phyloP scores from a whole-genome alignment of 2,113 vertebrate genomes.

The Seriola aureovittata region DNA sequence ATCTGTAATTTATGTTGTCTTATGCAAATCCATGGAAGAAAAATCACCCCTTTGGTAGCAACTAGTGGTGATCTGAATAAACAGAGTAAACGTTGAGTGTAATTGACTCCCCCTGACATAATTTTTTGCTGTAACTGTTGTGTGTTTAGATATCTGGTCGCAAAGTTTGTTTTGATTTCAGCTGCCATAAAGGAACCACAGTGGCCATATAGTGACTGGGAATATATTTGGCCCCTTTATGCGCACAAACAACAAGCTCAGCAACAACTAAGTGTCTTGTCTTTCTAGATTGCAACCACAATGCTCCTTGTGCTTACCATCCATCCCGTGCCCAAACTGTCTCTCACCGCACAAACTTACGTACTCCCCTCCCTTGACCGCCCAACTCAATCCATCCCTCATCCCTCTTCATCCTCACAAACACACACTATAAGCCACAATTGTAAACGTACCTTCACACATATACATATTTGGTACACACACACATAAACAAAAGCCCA shows the following conservation, averaged over 20 bases:
- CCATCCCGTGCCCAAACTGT: slow-evolving; percentile 53
- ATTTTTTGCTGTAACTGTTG: slow-evolving; percentile 55
- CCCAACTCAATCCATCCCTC: slow-evolving; percentile 66
- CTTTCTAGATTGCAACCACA: slow-evolving; percentile 70
- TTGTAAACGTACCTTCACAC: slow-evolving; percentile 62
- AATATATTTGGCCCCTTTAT: slow-evolving; percentile 64
- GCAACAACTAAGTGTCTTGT: slow-evolving; percentile 72
- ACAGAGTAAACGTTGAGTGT: slow-evolving; percentile 64
- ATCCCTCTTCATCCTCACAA: slow-evolving; percentile 53
- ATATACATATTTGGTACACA: slow-evolving; percentile 41
- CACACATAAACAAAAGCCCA: slow-evolving; percentile 20
- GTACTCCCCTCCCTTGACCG: slow-evolving; percentile 28
- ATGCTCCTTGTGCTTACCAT: slow-evolving; percentile 69
- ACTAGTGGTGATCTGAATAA: slow-evolving; percentile 64
- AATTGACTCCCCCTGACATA: slow-evolving; percentile 62
- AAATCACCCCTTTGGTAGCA: slow-evolving; percentile 63
- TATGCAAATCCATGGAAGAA: slow-evolving; percentile 44
- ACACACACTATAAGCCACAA: slow-evolving; percentile 61
- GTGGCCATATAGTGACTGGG: slow-evolving; percentile 71
- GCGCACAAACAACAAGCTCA: slow-evolving; percentile 63
- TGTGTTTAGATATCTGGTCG: slow-evolving; percentile 78
- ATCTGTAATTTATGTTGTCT: slow-evolving; percentile 70
- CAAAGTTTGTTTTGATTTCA: slow-evolving; percentile 79
- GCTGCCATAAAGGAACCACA: slow-evolving; percentile 72
- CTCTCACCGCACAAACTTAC: slow-evolving; percentile 57